phyloP scores from a whole-genome alignment of 2,113 vertebrate species.

The Colaptes auratus region DNA sequence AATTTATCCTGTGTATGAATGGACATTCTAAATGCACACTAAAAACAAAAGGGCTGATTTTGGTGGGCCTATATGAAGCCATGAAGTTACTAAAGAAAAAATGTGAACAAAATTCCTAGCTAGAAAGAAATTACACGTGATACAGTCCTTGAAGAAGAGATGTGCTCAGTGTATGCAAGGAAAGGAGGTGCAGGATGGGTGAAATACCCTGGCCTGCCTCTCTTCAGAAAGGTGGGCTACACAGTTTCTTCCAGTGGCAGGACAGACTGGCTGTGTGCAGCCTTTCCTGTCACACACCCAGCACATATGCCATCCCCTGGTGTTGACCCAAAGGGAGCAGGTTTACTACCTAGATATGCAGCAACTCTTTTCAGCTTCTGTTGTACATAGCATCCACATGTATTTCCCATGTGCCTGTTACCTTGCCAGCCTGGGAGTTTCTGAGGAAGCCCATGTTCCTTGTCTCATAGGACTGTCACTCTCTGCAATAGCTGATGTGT shows the following conservation, averaged over 20 bases:
- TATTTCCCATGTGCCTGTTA: accelerated
- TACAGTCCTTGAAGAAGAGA: background rate
- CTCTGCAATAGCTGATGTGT: background rate
- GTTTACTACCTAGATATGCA: background rate
- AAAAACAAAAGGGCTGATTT: background rate
- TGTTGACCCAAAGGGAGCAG: accelerated
- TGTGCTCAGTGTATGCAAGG: accelerated
- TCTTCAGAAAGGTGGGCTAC: background rate
- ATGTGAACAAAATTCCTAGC: background rate
- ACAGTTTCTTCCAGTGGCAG: background rate
- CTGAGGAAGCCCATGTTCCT: background rate
- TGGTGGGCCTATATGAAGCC: background rate
- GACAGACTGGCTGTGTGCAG: too few species aligned
- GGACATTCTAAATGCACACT: background rate
- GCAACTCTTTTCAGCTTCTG: background rate
- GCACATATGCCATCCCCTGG: accelerated
- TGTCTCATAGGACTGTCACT: background rate
- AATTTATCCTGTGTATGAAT: background rate
- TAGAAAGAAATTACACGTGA: background rate
- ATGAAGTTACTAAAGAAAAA: background rate
- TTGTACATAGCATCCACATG: accelerated
- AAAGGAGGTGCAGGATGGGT: accelerated
- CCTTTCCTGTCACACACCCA: background rate
- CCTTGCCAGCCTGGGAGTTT: background rate
- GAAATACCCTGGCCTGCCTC: background rate